phyloP scores from a whole-genome alignment of 92 coral and sea anemone species.

The Paragorgia papillata region DNA sequence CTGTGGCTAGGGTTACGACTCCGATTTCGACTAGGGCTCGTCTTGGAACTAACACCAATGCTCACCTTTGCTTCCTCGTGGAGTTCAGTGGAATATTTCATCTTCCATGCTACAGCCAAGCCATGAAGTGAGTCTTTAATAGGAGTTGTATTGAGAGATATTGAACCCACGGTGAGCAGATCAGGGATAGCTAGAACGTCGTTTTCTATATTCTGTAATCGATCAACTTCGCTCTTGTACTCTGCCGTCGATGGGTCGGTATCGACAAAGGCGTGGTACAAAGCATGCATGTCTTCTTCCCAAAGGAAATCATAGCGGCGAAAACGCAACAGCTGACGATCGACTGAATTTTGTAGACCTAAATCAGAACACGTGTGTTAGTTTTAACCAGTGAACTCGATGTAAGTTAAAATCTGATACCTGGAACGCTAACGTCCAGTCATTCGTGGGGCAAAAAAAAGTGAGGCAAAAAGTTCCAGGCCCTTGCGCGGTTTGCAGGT shows the following conservation, averaged over 20 bases:
- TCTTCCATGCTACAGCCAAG: constrained; percentile 97
- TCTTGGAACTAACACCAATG: no score
- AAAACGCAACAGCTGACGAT: constrained; percentile 85
- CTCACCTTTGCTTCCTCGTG: constrained; percentile 97
- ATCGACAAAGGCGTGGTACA: constrained; percentile 91
- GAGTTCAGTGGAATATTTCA: constrained; percentile 88
- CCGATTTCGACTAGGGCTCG: no score
- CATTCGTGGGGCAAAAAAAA: no score
- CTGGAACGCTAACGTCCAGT: no score
- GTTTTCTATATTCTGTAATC: constrained; percentile 80
- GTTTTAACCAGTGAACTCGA: no score
- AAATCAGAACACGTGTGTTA: neutral
- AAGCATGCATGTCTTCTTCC: constrained; percentile 97
- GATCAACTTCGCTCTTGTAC: constrained; percentile 85
- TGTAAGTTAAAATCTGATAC: no score
- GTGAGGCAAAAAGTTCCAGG: no score
- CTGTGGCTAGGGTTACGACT: neutral
- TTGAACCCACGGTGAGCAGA: constrained; percentile 75
- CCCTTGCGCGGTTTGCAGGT: no score
- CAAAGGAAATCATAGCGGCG: constrained; percentile 96
- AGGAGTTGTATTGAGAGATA: constrained; percentile 88
- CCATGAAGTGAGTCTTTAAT: constrained; percentile 98
- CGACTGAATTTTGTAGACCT: constrained; percentile 90
- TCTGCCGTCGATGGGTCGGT: constrained; percentile 82
- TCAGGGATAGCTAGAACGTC: constrained; percentile 80